Evolutionary conservation across 2,888 invertebrate genomes (phyloP).

Genomic region (Acleris literana): DNA sequence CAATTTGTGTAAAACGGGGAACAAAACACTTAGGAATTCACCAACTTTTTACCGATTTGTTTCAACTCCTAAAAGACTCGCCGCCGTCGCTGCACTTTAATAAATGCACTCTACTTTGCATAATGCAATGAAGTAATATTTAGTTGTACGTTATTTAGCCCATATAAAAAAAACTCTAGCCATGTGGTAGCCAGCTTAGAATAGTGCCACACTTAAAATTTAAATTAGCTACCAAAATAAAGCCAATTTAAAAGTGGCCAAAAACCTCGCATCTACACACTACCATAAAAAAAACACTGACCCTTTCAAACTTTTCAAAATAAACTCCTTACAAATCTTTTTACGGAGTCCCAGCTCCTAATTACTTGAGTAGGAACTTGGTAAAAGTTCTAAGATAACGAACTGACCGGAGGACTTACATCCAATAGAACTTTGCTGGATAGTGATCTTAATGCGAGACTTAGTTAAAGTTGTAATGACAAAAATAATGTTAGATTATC

Average conservation of each 20-base stretch:
- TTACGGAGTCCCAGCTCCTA: constrained; percentile 7
- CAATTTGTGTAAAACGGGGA: constrained; percentile 21
- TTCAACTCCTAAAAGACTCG: constrained; percentile 9
- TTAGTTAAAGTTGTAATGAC: constrained; percentile 9
- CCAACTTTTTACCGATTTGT: constrained; percentile 20
- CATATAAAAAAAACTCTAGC: too few species aligned
- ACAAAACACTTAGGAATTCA: constrained; percentile 16
- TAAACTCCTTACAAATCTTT: not conserved
- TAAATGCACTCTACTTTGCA: constrained; percentile 1
- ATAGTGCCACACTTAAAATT: too few species aligned
- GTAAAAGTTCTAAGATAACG: constrained; percentile 35
- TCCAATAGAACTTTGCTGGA: constrained; percentile 29
- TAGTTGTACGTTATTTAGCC: too few species aligned
- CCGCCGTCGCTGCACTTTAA: not conserved
- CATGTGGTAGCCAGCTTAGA: too few species aligned
- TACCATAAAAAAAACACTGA: too few species aligned
- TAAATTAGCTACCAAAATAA: too few species aligned
- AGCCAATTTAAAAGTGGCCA: too few species aligned
- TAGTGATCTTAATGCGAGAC: constrained; percentile 28
- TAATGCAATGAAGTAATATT: too few species aligned
- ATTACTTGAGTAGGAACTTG: constrained; percentile 31
- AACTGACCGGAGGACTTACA: constrained; percentile 12
- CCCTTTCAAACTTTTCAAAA: not conserved
- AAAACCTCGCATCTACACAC: too few species aligned
- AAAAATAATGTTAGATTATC: constrained; percentile 1